Conservation (phyloP, 2,888 invertebrate species). For the Nomada lathburiana region DNA sequence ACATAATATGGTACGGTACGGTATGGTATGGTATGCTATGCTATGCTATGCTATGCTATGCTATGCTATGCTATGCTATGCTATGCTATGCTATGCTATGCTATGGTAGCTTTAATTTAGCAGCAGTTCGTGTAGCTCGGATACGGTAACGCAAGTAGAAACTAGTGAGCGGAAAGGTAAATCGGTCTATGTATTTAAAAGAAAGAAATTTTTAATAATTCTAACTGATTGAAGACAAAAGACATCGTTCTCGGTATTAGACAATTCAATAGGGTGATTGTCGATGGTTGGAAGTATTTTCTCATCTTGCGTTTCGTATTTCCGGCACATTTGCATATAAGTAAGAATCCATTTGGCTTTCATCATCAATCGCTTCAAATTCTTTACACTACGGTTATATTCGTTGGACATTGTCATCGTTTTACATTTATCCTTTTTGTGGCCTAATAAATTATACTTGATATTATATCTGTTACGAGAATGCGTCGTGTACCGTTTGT, state of each 20-base stretch:
- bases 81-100: neutral
- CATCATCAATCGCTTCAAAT: constrained; percentile 60
- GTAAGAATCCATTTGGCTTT: constrained; percentile 73
- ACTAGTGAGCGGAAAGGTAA: neutral
- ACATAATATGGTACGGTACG: too few relatives aligned
- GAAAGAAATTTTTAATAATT: neutral
- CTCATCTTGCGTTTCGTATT: constrained; percentile 77
- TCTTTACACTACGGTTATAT: constrained; percentile 66
- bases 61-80: neutral
- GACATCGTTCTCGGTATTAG: neutral
- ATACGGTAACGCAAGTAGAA: neutral
- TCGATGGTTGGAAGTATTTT: constrained; percentile 63
- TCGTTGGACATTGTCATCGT: constrained; percentile 67
- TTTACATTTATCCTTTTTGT: constrained; percentile 68
- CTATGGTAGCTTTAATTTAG: neutral
- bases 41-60: too few relatives aligned
- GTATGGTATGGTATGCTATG: neutral
- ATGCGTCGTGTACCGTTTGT: too few relatives aligned
- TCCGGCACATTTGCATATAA: constrained; percentile 73
- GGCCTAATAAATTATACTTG: constrained; percentile 62
- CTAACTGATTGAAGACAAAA: neutral
- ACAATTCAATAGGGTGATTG: neutral
- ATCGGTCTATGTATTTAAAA: neutral
- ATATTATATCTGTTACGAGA: neutral
- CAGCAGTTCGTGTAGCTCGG: neutral